Base-by-base conservation (phyloP, 2,888 invertebrate genomes). In the Erynnis tages region DNA sequence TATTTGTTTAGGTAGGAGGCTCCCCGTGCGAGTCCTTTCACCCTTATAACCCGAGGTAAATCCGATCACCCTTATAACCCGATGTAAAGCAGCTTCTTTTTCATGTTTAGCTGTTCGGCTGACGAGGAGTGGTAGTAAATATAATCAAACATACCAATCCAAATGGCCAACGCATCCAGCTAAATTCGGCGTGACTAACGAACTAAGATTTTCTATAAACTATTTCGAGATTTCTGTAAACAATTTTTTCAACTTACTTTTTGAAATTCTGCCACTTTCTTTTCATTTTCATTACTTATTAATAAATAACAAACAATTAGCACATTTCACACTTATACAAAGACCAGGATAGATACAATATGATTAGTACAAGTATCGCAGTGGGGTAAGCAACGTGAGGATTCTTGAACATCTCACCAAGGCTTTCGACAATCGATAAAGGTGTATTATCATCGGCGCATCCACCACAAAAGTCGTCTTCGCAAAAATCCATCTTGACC, bases 341-440 rank as follows among this genome's bases (percentile, higher is more conserved):
- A 2, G 64, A 60, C 70, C 69, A 73, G 1, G 61, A 58, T 5
- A 81, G 62, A 58, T 71, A 78, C 3, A 64, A 6, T 7, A 78
- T 76, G 11, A 80, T 25, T 59, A 75, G 55, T 8, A 71, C 27
- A 6, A 80, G 57, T 23, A 75, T 48, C 2, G 53, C 44, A 10
- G 71, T 61, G 4, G 67, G 45, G 32, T 68, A 67, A 2, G 69
- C 11, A 4, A 76, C 64, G 7, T 69, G 63, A 0, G 68, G 66
- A 48, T 72, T 66, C 16, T 58, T 53, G 53, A 73, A 69, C 2
- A 71, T 46, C 0, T 43, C 35, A 6, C 19, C 43, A 11, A 50
- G 65, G 59, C 0, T 30, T 49, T 25, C 30, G 14, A 46, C 5
- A 11, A 43, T 25, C 23, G 34, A 41, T 6, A 16, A 8, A n/a